Base-by-base conservation (phyloP, 2,888 invertebrate species). In the Nemotelus pantherinus region DNA sequence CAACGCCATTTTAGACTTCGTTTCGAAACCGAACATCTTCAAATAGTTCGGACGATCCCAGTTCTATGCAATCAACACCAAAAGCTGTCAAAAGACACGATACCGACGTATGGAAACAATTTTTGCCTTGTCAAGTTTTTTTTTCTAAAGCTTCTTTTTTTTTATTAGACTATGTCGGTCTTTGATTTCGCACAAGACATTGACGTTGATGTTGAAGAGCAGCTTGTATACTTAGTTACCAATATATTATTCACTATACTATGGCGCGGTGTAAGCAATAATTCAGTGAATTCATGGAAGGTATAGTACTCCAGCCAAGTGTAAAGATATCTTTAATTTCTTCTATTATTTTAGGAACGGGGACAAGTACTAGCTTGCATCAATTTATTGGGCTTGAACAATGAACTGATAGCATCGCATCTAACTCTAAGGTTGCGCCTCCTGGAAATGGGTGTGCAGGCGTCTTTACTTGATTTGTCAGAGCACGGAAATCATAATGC, bases 361-460 rank as follows among this genome's bases (percentile, higher is more conserved):
- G 90, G 90, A 6, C 89, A 91, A 83, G 90, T 91, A 1, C 85
- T 91, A 82, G 89, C 90, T 6, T 90, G 90, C 82, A 88, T 91
- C 48, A 90, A 90, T 84, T 84, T 89, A 57, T 83, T 91, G 57
- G 89, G 89, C 5, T 84, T 90, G 71, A 89, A 89, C 80, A 90
- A 91, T 82, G 88, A 89, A 80, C 83, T 91, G 44, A 88, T 90
- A 63, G 86, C 89, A 64, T 89, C 90, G 1, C 88, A 89, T 82
- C 84, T 89, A 48, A 89, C 89, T 77, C 82, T 91, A 77, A 89
- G 90, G 79, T 83, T 91, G 63, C 86, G 88, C 4, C 87, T 91
- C 71, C 83, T 91, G 65, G 91, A 91, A 85, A 89, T 90, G 89
- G 88, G 89, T 72, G 87, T 91, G 2, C 89, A 91, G 82, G 90